A percentile compares a stretch with the other conserved stretches of the same genome.
Conservation (phyloP, 64 coral and sea anemone species). For the Pocillopora damicornis region DNA sequence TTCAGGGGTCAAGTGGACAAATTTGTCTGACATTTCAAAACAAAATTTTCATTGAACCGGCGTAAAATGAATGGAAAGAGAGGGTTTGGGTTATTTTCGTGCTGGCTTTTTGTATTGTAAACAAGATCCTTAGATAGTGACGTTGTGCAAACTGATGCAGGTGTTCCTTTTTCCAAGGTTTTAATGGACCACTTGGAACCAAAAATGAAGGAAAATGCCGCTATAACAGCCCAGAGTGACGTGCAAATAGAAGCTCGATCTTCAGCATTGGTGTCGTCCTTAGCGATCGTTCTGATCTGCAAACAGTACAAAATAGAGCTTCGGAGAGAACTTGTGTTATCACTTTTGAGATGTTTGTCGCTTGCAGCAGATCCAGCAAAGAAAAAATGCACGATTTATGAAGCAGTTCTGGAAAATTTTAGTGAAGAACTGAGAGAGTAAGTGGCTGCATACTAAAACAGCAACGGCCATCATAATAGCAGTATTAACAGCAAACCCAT, state of each 20-base stretch:
- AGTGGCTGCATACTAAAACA: neutral
- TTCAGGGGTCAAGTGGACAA: no score
- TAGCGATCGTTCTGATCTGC: neutral
- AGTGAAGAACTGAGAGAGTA: neutral
- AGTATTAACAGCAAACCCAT: no score
- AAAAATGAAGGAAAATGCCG: neutral
- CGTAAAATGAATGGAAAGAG: no score
- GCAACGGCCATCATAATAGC: no score
- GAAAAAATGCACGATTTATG: neutral
- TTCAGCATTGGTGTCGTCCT: neutral
- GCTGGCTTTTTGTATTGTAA: no score
- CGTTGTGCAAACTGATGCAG: no score
- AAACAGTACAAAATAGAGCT: neutral
- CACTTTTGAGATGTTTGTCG: neutral
- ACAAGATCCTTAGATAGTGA: no score
- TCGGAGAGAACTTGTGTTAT: neutral
- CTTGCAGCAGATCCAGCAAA: constrained; percentile 1
- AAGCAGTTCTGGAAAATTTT: neutral
- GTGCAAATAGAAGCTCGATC: no score
- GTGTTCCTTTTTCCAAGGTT: neutral
- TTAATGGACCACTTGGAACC: neutral
- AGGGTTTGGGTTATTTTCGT: no score
- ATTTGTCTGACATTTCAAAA: no score
- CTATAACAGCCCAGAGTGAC: neutral
- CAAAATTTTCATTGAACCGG: no score